Percentiles rank a stretch among this genome's conserved stretches.
Conservation (phyloP, 2,888 invertebrate species). For the Lochmaea capreae region DNA sequence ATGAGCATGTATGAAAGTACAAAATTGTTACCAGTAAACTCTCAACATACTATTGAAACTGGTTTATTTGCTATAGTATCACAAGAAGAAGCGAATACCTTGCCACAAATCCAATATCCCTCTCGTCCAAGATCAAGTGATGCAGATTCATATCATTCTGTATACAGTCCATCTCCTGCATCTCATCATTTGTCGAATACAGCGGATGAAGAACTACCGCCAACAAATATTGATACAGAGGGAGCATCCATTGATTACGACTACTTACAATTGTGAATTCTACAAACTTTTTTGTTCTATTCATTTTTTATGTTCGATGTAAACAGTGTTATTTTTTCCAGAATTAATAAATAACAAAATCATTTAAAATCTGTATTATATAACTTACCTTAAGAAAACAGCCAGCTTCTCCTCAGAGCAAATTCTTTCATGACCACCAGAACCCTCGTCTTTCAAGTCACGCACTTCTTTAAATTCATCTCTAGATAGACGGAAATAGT, state of each 20-base stretch:
- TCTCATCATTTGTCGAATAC: constrained; percentile 3
- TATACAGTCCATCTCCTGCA: constrained; percentile 17
- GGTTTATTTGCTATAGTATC: constrained; percentile 6
- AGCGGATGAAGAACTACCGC: too few species aligned
- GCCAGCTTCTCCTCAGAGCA: constrained; percentile 22
- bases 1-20: constrained; percentile 21
- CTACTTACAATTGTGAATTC: constrained; percentile 5
- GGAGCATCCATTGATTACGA: constrained; percentile 1
- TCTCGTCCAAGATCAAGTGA: constrained; percentile 7
- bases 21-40: constrained; percentile 13
- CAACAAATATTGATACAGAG: constrained; percentile 13
- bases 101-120: constrained; percentile 14
- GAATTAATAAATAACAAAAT: not conserved
- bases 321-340: too few species aligned
- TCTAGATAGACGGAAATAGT: too few species aligned
- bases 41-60: constrained; percentile 22
- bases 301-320: too few species aligned
- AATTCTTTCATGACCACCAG: constrained; percentile 18
- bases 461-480: too few species aligned
- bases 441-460: constrained; percentile 16
- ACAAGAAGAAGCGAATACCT: constrained; percentile 17
- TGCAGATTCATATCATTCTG: constrained; percentile 7
- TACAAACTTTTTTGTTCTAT: too few species aligned
- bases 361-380: not conserved
- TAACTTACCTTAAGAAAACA: constrained; percentile 23